Evolutionary conservation across 2,888 invertebrate genomes (phyloP).

Genomic region (Athalia rosae): DNA sequence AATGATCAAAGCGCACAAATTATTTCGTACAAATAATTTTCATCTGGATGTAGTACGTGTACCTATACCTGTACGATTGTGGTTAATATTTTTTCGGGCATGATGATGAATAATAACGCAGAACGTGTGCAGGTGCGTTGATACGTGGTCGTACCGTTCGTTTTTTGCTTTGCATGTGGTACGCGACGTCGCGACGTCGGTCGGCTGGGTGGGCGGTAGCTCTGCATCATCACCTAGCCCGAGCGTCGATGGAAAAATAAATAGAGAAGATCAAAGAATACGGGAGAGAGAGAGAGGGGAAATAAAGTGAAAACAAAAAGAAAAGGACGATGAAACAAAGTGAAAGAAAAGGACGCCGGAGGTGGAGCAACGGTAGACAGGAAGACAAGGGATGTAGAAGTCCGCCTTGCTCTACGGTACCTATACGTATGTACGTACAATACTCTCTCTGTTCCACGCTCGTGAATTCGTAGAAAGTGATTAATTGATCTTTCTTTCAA

Average conservation of each 20-base stretch:
- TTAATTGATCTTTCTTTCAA: slow-evolving; percentile 6
- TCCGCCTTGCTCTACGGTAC: no score
- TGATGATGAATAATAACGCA: no score
- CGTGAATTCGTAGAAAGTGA: slow-evolving; percentile 16
- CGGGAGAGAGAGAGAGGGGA: not conserved
- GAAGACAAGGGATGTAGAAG: slow-evolving; percentile 3
- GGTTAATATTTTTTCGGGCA: no score
- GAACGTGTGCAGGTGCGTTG: not conserved
- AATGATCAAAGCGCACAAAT: no score
- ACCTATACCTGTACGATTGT: no score
- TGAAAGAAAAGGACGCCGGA: slow-evolving; percentile 1
- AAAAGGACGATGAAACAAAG: no score
- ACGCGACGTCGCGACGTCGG: slow-evolving; percentile 15
- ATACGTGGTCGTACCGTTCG: slow-evolving; percentile 12
- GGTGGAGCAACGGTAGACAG: slow-evolving; percentile 3
- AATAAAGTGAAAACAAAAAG: no score
- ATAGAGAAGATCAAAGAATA: slow-evolving; percentile 33
- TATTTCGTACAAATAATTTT: no score
- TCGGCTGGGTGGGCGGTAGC: slow-evolving; percentile 5
- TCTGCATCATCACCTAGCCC: not conserved
- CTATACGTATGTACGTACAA: no score
- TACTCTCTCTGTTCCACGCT: slow-evolving; percentile 17
- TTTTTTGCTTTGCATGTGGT: not conserved
- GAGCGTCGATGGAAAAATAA: slow-evolving; percentile 9
- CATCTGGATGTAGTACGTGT: no score